Evolutionary conservation across 1,140 invertebrate species (phyloP).

Genomic region (Dendroctonus valens): DNA sequence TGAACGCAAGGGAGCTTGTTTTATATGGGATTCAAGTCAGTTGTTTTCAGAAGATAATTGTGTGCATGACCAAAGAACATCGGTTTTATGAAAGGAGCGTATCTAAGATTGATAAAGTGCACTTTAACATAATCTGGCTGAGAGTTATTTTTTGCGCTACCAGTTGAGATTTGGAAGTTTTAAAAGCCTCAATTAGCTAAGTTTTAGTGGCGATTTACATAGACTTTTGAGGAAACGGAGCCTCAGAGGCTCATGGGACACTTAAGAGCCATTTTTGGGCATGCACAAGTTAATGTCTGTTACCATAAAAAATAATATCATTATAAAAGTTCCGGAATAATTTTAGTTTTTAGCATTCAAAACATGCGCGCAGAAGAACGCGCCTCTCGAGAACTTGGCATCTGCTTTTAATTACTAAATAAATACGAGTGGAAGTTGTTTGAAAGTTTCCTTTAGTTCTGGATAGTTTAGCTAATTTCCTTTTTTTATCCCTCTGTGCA

Average conservation of each 20-base stretch:
- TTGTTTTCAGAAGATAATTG: too few relatives aligned
- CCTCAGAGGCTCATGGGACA: conserved; percentile 1
- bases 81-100: too few relatives aligned
- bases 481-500: too few relatives aligned
- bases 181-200: too few relatives aligned
- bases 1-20: too few relatives aligned
- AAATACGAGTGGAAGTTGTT: conserved; percentile 5
- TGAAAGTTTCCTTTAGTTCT: not conserved
- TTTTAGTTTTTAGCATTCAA: conserved; percentile 11
- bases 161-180: too few relatives aligned
- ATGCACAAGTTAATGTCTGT: conserved; percentile 15
- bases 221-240: not conserved
- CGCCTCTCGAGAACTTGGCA: conserved; percentile 5
- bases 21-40: too few relatives aligned
- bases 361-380: conserved; percentile 1
- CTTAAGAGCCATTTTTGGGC: not conserved
- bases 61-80: too few relatives aligned
- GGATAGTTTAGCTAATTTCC: not conserved
- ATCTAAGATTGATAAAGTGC: too few relatives aligned
- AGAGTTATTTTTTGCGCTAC: too few relatives aligned
- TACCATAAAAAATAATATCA: conserved; percentile 23
- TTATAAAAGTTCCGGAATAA: conserved; percentile 23
- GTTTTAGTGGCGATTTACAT: too few relatives aligned
- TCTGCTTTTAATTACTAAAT: conserved; percentile 8
- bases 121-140: too few relatives aligned